Conservation (phyloP, 2,797 vertebrate genomes). For the Trichosurus vulpecula region DNA sequence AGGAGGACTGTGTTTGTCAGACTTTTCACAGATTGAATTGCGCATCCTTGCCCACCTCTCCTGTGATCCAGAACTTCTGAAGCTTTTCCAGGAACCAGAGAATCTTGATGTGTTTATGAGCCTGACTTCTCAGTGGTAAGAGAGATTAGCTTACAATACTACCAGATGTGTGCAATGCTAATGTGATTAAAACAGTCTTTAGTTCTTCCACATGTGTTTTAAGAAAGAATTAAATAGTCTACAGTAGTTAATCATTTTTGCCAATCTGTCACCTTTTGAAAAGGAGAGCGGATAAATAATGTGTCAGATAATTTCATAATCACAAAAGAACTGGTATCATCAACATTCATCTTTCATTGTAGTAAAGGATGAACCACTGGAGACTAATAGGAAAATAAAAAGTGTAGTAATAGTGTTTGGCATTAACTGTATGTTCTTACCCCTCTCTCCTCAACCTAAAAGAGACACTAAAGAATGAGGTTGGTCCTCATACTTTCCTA, state of each 20-base stretch:
- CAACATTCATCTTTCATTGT: background rate
- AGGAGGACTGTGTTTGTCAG: slow-evolving; percentile 78
- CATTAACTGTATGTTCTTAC: background rate
- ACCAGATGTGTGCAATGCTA: slow-evolving; percentile 36
- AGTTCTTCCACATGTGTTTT: slow-evolving; percentile 27
- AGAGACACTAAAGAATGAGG: background rate
- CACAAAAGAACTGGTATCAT: background rate
- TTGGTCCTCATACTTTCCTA: background rate
- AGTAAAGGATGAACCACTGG: background rate
- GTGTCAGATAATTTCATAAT: slow-evolving; percentile 29
- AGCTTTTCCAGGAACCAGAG: slow-evolving; percentile 88
- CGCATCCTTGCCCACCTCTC: slow-evolving; percentile 95
- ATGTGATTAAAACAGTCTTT: slow-evolving; percentile 36
- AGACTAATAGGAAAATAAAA: background rate
- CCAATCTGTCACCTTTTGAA: slow-evolving; percentile 24
- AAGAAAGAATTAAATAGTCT: slow-evolving; percentile 53
- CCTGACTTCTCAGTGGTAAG: slow-evolving; percentile 94
- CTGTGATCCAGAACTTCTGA: slow-evolving; percentile 92
- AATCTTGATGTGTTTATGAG: slow-evolving; percentile 90
- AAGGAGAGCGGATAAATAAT: background rate
- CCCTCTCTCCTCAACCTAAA: background rate
- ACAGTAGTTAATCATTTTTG: slow-evolving; percentile 46
- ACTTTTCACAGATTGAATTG: slow-evolving; percentile 96
- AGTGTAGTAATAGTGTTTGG: background rate
- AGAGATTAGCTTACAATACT: slow-evolving; percentile 28